Evolutionary conservation across 2,113 vertebrate genomes (phyloP).

Genomic region (Ifrita kowaldi): DNA sequence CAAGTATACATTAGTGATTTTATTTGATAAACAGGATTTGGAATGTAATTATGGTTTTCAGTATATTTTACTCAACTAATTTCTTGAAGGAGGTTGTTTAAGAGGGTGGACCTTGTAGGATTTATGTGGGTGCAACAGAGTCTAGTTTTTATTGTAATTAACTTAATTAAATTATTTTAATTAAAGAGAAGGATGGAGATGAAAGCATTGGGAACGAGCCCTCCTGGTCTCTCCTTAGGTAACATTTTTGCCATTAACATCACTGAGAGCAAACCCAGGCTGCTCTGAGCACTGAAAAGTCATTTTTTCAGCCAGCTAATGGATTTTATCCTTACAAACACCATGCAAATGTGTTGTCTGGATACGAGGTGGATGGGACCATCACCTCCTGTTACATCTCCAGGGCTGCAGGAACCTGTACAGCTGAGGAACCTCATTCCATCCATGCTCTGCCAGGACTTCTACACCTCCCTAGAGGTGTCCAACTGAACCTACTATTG

Average conservation of each 20-base stretch:
- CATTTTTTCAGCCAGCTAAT: not conserved
- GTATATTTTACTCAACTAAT: not conserved
- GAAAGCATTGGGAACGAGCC: not conserved
- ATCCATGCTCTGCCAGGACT: not conserved
- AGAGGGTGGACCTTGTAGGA: not conserved
- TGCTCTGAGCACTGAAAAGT: not conserved
- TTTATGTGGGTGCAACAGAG: fast-evolving
- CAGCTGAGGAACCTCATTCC: not conserved
- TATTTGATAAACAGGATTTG: not conserved
- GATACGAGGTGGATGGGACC: not conserved
- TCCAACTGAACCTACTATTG: not conserved
- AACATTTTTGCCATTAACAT: not conserved
- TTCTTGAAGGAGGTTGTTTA: not conserved
- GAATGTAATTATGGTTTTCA: not conserved
- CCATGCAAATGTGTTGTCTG: not conserved
- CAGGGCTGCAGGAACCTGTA: not conserved
- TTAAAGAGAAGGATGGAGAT: not conserved
- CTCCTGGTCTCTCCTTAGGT: not conserved
- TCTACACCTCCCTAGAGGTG: not conserved
- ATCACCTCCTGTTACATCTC: not conserved
- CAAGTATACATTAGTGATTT: not conserved
- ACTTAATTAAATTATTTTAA: not conserved
- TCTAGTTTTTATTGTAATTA: not conserved
- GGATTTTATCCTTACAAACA: not conserved
- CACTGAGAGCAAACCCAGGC: not conserved